A percentile compares a stretch with the other conserved stretches of the same genome.
These are phyloP conservation scores for Steinernema feltiae DNA, from an alignment of 1,140 invertebrate genomes.

Conservation along the genomic window DNA sequence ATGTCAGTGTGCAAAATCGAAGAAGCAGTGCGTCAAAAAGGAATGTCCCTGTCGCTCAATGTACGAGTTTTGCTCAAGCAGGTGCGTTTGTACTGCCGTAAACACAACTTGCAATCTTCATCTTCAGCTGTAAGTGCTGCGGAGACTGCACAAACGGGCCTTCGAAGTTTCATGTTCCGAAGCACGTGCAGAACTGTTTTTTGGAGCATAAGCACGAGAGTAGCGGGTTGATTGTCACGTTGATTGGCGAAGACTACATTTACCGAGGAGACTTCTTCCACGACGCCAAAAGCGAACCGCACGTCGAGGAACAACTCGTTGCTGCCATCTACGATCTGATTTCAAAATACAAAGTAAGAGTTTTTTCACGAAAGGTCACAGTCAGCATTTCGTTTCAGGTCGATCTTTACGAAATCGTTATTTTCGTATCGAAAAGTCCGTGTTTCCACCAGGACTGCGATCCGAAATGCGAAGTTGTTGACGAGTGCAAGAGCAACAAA, in stretches of 20 bases:
- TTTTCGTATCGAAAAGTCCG: conserved; percentile 56
- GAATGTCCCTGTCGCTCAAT: conserved; percentile 54
- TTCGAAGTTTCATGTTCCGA: conserved; percentile 57
- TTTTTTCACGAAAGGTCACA: not conserved
- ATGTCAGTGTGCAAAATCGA: conserved; percentile 55
- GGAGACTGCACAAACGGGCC: conserved; percentile 57
- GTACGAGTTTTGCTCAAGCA: conserved; percentile 56
- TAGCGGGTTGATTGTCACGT: conserved; percentile 56
- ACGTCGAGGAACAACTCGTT: conserved; percentile 56
- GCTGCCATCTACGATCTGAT: conserved; percentile 58
- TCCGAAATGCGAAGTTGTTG: conserved; percentile 57
- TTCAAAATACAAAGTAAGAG: conserved; percentile 53
- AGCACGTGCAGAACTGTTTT: conserved; percentile 58
- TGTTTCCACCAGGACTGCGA: conserved; percentile 58
- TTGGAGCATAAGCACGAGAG: conserved; percentile 57
- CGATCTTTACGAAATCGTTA: conserved; percentile 57
- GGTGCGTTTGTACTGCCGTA: conserved; percentile 27
- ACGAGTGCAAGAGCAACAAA: conserved; percentile 57
- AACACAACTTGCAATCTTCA: not conserved
- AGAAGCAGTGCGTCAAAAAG: conserved; percentile 58
- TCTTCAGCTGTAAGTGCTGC: conserved; percentile 53
- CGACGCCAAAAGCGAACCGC: conserved; percentile 54
- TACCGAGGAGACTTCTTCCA: conserved; percentile 58
- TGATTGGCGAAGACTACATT: conserved; percentile 57
- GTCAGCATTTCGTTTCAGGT: conserved; percentile 41